A percentile compares a stretch with the other conserved stretches of the same genome.
Evolutionary conservation across 2,888 invertebrate species (phyloP).

Genomic region (Amiota mariae): DNA sequence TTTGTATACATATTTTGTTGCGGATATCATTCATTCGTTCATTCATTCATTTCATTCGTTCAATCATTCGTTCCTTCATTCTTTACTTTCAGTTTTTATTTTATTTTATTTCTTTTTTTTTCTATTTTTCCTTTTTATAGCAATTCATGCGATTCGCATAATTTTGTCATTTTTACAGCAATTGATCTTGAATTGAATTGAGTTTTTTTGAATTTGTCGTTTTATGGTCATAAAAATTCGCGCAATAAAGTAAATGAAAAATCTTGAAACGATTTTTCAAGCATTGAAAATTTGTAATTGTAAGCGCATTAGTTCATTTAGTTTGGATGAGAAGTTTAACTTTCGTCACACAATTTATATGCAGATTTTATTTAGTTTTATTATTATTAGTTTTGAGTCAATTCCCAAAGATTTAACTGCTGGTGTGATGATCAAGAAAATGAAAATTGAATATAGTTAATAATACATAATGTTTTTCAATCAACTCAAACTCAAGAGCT

Average conservation of each 20-base stretch:
- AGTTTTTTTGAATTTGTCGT: not conserved
- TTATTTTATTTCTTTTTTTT: not conserved
- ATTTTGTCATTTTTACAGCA: constrained; percentile 65
- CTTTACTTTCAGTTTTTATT: constrained; percentile 1
- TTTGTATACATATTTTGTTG: constrained; percentile 7
- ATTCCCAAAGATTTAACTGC: not conserved
- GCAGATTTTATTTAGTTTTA: constrained; percentile 7
- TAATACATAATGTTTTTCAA: too few relatives aligned
- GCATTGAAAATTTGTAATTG: not conserved
- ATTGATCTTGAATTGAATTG: constrained; percentile 62
- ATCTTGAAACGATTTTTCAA: not conserved
- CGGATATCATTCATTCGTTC: not conserved
- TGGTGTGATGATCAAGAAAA: too few relatives aligned
- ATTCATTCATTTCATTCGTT: not conserved
- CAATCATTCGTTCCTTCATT: not conserved
- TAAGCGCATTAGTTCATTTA: not conserved
- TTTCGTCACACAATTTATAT: not conserved
- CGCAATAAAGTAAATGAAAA: not conserved
- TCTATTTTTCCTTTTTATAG: too few relatives aligned
- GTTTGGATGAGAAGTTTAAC: not conserved
- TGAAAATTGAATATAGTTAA: too few relatives aligned
- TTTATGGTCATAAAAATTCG: not conserved
- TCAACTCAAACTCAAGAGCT: too few relatives aligned
- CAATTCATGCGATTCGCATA: constrained; percentile 43
- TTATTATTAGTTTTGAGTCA: not conserved